Evolutionary conservation across 2,797 vertebrate genomes (phyloP), one percentile per base, ranked within the genome.

Genomic region (Psittacula echo): DNA sequence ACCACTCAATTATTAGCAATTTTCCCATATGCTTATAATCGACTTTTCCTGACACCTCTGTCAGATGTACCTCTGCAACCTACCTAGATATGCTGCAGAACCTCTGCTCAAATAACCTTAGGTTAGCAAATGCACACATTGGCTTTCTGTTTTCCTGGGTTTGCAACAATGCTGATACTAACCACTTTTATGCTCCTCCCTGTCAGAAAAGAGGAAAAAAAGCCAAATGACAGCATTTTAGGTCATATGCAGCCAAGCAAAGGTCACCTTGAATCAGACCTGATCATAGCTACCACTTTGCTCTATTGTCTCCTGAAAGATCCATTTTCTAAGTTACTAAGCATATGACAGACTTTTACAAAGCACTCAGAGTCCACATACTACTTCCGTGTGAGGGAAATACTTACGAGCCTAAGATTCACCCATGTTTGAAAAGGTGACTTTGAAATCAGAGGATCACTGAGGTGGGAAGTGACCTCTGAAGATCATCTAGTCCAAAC

Each of bases 211-310:
- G 2, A 67, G 37, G 37, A 39, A 20, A 82, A 70, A 79, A 89
- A 88, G 27, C 20, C 72, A 94, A 93, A 81, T 42, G 23, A 58
- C 42, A 91, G 47, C 39, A 60, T 83, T 93, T 77, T 88, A 80
- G 7, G 51, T 50, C 9, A 7, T 13, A 65, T 13, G 39, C 61
- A 90, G 27, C 56, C 58, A 88, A 78, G n/a, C 53, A 58, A 95
- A 82, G 27, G 30, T 47, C 26, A 79, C 34, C 10, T 58, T 67
- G 50, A 81, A 47, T 75, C 37, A 82, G 29, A 47, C 51, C 20
- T 82, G 74, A 73, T 82, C 21, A 70, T 51, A 76, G 22, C 29
- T 73, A 44, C 27, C 89, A 61, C 29, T 80, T 48, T 85, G 37
- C 83, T 83, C 53, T 80, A 9, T 3, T 19, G 30, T 68, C 48